A percentile compares a stretch with the other conserved stretches of the same genome.
phyloP scores from a whole-genome alignment of 2,888 invertebrate genomes.

The Eilema caniola region DNA sequence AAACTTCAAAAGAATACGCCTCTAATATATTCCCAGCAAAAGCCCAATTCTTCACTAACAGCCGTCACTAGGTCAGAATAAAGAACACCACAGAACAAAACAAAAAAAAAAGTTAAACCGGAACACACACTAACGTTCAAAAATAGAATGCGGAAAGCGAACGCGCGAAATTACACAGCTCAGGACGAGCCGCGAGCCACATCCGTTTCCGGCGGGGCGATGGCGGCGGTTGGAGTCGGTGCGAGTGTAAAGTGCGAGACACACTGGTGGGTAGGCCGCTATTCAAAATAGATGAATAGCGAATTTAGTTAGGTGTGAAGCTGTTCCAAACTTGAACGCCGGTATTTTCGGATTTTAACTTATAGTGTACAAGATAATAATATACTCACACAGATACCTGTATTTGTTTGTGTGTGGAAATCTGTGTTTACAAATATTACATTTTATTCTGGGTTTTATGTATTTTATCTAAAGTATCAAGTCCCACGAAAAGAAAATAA shows the following conservation, averaged over 20 bases:
- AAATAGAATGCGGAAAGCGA: constrained; percentile 64
- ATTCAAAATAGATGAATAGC: constrained; percentile 3
- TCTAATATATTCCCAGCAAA: constrained; percentile 1
- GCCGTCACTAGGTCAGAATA: constrained; percentile 31
- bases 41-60: constrained; percentile 20
- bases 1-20: background rate
- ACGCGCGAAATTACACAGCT: constrained; percentile 71
- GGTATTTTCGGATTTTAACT: background rate
- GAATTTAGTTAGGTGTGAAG: constrained; percentile 22
- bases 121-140: constrained; percentile 56
- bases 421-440: too few species aligned
- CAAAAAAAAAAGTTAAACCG: constrained; percentile 32
- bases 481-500: too few species aligned
- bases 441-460: too few species aligned
- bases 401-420: too few species aligned
- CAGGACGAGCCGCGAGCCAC: constrained; percentile 61
- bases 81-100: constrained; percentile 34
- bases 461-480: too few species aligned
- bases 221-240: constrained; percentile 41
- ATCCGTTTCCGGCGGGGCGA: constrained; percentile 58
- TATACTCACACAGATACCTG: too few species aligned
- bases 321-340: background rate
- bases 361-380: background rate
- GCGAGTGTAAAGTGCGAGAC: constrained; percentile 32
- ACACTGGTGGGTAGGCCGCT: constrained; percentile 20